Evolutionary conservation across 2,797 vertebrate species (phyloP).

Genomic region (Hypotaenidia philippensis): DNA sequence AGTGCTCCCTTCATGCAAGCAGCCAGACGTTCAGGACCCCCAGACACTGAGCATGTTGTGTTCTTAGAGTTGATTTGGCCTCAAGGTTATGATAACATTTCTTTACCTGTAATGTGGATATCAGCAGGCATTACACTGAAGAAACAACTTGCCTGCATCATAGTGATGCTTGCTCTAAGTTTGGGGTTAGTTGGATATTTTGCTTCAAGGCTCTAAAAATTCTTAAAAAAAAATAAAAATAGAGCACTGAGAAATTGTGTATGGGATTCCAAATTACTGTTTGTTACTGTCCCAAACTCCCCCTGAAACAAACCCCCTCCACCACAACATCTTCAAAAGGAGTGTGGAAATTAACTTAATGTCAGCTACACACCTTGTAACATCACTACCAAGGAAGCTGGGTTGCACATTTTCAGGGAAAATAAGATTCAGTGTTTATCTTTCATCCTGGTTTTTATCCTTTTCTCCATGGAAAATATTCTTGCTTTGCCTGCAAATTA

Average conservation of each 20-base stretch:
- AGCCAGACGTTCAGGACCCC: neutral
- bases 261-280: neutral
- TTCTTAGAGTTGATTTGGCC: neutral
- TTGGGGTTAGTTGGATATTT: neutral
- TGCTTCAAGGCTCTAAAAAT: neutral
- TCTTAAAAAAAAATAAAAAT: neutral
- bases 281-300: neutral
- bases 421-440: neutral
- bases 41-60: neutral
- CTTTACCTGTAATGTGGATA: neutral
- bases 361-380: neutral
- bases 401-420: neutral
- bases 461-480: conserved; percentile 33
- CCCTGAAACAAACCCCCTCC: neutral
- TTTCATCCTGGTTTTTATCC: neutral
- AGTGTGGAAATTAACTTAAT: neutral
- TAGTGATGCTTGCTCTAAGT: neutral
- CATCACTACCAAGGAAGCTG: neutral
- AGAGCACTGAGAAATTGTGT: neutral
- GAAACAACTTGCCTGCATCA: neutral
- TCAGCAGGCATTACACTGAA: neutral
- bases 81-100: neutral
- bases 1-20: fast-evolving
- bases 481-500: neutral
- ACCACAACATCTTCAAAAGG: neutral